Evolutionary conservation across 2,888 invertebrate species (phyloP), one percentile per base, ranked within the genome.

Genomic region (Oxycera nigricornis): DNA sequence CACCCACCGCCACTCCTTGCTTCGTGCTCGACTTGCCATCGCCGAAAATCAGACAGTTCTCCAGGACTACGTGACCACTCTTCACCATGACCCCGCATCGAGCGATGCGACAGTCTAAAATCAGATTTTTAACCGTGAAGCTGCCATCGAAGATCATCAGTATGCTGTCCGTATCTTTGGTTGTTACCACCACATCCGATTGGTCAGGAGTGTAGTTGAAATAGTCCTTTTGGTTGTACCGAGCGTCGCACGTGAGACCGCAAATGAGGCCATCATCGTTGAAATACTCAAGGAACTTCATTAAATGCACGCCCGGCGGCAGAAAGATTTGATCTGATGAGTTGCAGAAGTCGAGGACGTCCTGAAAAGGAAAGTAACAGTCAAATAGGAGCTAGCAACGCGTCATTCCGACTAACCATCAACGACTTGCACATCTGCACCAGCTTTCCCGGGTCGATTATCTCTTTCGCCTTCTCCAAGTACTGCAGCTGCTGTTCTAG

Each of bases 81-180:
- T 89, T 85, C 6, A 87, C 81, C 14, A 88, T 78, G 68, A 89
- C 83, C 9, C 87, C 89, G 62, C 86, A 87, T 70, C 87, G 87
- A 6, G 88, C 85, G 20, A 85, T 85, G 31, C 83, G 82, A 55
- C 89, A 87, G 78, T 89, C 85, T 14, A 90, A 80, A 1, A 87
- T 86, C 39, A 90, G 39, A 79, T 89, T 88, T 77, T 88, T 87
- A n/a, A 90, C 78, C 1, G 83, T 75, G 57, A 87, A 86, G 78
- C 86, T 82, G 0, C 87, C 87, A 76, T 86, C 85, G 35, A 89
- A 87, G 76, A 89, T 87, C 20, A 90, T 81, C 77, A 90, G 82
- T 0, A 88, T 84, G 79, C 86, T 86, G 74, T 88, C 88, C 61
- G 86, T 86, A 50, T 86, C 86, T 22, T 86, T 84, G 0, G 86